Evolutionary conservation across 2,113 vertebrate species (phyloP).

Genomic region (Danionella cerebrum): DNA sequence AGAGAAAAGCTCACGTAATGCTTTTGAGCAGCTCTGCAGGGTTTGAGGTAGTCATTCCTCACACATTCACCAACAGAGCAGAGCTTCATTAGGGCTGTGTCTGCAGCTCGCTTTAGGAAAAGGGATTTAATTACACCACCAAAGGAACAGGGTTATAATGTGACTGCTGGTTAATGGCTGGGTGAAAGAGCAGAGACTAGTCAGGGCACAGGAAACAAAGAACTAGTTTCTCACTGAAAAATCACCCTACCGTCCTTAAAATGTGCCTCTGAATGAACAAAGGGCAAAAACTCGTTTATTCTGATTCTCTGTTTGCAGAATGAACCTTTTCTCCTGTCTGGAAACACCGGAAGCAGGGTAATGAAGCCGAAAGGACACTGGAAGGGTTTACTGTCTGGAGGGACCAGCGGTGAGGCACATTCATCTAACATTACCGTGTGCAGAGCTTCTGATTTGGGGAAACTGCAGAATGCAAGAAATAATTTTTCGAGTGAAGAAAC

Average conservation of each 20-base stretch:
- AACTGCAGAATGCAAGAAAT: not conserved
- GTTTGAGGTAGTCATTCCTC: slow-evolving; percentile 8
- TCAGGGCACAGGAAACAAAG: not conserved
- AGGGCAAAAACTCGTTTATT: too few relatives aligned
- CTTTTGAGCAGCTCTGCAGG: not conserved
- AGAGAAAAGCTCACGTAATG: slow-evolving; percentile 20
- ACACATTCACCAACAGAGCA: not conserved
- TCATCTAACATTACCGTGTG: too few relatives aligned
- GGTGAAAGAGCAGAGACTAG: not conserved
- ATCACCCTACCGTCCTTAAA: not conserved
- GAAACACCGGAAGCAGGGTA: slow-evolving; percentile 59
- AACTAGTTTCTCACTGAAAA: not conserved
- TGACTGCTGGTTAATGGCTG: not conserved
- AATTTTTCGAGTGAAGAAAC: not conserved
- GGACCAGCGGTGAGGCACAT: not conserved
- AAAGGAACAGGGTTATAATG: not conserved
- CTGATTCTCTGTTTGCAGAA: too few relatives aligned
- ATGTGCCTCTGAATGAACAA: too few relatives aligned
- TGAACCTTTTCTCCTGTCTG: too few relatives aligned
- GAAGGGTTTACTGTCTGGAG: slow-evolving; percentile 26
- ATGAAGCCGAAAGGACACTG: slow-evolving; percentile 49
- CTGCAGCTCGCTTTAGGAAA: not conserved
- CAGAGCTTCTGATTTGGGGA: too few relatives aligned
- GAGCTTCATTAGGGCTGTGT: not conserved
- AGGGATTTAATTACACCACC: not conserved